Base-by-base conservation (phyloP, 2,797 vertebrate genomes). In the Siniperca scherzeri region DNA sequence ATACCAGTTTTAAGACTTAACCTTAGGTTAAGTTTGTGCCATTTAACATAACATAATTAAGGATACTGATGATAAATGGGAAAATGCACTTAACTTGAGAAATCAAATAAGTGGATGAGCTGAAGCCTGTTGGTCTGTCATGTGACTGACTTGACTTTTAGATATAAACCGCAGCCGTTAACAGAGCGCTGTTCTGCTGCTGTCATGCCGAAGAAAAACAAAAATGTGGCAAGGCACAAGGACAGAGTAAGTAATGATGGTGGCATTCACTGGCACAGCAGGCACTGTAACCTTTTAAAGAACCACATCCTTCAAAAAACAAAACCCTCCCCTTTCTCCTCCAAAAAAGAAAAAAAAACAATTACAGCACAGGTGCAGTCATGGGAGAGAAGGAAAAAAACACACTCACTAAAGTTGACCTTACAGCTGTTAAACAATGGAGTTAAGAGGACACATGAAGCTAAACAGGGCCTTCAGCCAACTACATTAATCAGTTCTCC, bases 231-330 rank as follows among this genome's bases (percentile, higher is more conserved):
- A 13, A 70, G 22, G 53, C 68, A 70, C 74, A 83, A 91, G 81
- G 82, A 88, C 78, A 77, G 57, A 82, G 78, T 75, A 74, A 83
- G 76, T 87, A 84, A 87, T 87, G 81, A 81, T 73, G 81, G 73
- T 89, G 85, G 82, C 82, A 81, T 89, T 87, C 78, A 71, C 69
- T 48, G 70, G 66, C 78, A 22, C 84, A 85, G 82, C 78, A 80
- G 81, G 80, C 60, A 46, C 62, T 42, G 72, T 89, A 87, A 91
- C 80, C 87, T 88, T 91, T 88, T 53, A 74, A 52, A 87, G 64
- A 89, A 84, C 44, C 36, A 36, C 76, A 87, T 88, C 85, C 52
- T 77, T 91, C 80, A 67, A 60, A 57, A 44, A 59, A 75, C 19
- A 66, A 71, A 55, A 36, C 60, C 46, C 42, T 44, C 25, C 52